These are phyloP conservation scores for Drosophila murphyi DNA, from an alignment of 1,140 invertebrate genomes.

Conservation along the genomic window DNA sequence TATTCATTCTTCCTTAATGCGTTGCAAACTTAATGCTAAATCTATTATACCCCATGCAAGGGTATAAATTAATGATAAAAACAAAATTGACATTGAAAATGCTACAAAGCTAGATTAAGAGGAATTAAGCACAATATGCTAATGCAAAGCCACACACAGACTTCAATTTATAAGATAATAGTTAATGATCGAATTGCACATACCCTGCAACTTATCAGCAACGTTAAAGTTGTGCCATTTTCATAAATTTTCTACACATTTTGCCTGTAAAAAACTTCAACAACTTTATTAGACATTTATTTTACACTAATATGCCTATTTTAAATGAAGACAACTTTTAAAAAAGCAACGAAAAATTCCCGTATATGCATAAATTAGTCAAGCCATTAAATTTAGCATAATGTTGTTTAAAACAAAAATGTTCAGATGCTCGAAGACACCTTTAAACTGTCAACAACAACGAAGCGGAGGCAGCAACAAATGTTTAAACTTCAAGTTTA, in stretches of 20 bases:
- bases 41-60: too few relatives aligned
- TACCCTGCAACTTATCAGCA: not conserved
- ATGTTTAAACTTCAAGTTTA: constrained; percentile 40
- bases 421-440: constrained; percentile 44
- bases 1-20: too few relatives aligned
- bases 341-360: constrained; percentile 9
- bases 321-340: not conserved
- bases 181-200: not conserved
- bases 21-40: too few relatives aligned
- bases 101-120: constrained; percentile 13
- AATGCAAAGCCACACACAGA: constrained; percentile 28
- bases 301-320: not conserved
- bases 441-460: constrained; percentile 24
- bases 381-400: constrained; percentile 47
- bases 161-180: not conserved
- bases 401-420: constrained; percentile 58
- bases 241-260: too few relatives aligned
- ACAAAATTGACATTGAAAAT: constrained; percentile 49
- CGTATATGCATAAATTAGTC: constrained; percentile 16
- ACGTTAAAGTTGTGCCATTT: not conserved
- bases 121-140: constrained; percentile 25
- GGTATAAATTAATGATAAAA: not conserved
- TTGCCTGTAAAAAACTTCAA: too few relatives aligned
- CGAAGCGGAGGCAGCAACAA: constrained; percentile 9
- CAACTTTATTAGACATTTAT: not conserved